Evolutionary conservation across 2,888 invertebrate genomes (phyloP).

Genomic region (Deroplatys truncata): DNA sequence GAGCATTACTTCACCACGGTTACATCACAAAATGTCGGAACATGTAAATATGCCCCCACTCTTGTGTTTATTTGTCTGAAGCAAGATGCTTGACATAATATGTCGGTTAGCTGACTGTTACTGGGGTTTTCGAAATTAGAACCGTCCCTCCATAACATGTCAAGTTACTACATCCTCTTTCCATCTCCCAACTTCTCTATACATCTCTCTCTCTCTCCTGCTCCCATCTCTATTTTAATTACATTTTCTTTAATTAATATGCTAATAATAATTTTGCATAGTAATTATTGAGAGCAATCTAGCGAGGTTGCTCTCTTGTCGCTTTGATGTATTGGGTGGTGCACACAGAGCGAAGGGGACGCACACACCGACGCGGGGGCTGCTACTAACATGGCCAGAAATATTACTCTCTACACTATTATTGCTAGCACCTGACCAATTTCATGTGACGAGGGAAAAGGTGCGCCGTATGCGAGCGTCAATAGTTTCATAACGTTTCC

Average conservation of each 20-base stretch:
- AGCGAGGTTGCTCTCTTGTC: constrained; percentile 43
- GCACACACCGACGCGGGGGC: neutral
- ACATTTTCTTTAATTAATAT: constrained; percentile 53
- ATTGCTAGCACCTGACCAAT: neutral
- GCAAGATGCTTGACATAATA: neutral
- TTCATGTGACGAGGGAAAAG: neutral
- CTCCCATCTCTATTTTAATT: constrained; percentile 47
- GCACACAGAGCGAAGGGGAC: constrained; percentile 3
- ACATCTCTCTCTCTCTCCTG: constrained; percentile 10
- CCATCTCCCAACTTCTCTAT: constrained; percentile 16
- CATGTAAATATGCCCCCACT: neutral
- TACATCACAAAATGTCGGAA: neutral
- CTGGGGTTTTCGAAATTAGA: constrained; percentile 14
- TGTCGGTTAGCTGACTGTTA: constrained; percentile 17
- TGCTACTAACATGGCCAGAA: neutral
- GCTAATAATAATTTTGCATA: constrained; percentile 51
- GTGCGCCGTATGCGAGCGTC: neutral
- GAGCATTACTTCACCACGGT: no score
- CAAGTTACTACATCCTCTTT: constrained; percentile 1
- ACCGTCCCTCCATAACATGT: neutral
- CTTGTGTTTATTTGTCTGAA: neutral
- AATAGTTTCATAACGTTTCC: neutral
- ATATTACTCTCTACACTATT: neutral
- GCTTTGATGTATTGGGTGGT: constrained; percentile 44
- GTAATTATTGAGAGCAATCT: constrained; percentile 51